Evolutionary conservation across 2,888 invertebrate species (phyloP).

Genomic region (Pelosia muscerda): DNA sequence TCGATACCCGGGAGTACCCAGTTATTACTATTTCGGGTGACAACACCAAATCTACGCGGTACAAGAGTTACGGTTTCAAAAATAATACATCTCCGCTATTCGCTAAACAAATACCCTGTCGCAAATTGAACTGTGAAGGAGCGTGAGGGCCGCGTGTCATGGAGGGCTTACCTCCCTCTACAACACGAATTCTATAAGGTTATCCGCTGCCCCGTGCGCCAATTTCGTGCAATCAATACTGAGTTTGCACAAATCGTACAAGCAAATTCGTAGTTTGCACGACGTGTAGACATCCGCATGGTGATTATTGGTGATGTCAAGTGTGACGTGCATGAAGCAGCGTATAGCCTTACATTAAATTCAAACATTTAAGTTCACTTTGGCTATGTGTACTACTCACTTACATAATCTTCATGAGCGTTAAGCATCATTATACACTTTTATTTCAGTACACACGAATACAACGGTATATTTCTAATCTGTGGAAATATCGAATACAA

Average conservation of each 20-base stretch:
- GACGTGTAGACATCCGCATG: too few relatives aligned
- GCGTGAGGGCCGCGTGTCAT: background rate
- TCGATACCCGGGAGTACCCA: background rate
- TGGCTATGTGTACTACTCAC: constrained; percentile 22
- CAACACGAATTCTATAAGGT: background rate
- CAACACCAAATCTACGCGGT: constrained; percentile 35
- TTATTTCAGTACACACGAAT: constrained; percentile 33
- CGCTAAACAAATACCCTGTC: constrained; percentile 69
- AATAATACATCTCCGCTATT: constrained; percentile 51
- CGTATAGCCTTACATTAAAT: constrained; percentile 2
- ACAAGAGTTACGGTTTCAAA: constrained; percentile 33
- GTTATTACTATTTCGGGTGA: constrained; percentile 4
- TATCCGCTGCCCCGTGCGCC: too few relatives aligned
- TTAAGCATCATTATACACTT: constrained; percentile 25
- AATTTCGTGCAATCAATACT: too few relatives aligned
- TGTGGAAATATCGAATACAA: constrained; percentile 44
- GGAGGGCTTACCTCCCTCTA: background rate
- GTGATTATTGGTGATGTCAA: too few relatives aligned
- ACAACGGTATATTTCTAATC: constrained; percentile 36
- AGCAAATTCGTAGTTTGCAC: too few relatives aligned
- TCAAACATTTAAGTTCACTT: constrained; percentile 7
- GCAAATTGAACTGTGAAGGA: constrained; percentile 54
- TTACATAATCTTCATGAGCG: constrained; percentile 19
- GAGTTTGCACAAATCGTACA: too few relatives aligned
- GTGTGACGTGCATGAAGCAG: too few relatives aligned